Evolutionary conservation across 2,797 vertebrate species (phyloP), one percentile per base, ranked within the genome.

Genomic region (Leuciscus waleckii): DNA sequence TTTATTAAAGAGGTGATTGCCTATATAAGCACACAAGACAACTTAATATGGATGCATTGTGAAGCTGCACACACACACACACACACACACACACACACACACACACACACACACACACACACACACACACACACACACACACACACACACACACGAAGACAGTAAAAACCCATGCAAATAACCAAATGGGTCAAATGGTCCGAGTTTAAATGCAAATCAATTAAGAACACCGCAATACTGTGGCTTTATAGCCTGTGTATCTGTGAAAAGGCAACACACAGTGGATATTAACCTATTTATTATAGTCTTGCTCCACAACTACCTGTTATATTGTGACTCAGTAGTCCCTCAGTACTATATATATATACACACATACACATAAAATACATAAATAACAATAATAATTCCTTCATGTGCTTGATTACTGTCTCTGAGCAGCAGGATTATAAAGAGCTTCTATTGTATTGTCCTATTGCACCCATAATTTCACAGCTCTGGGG

Each of bases 401-500:
- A 49, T 39, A 76, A 75, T 67, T 75, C 61, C 61, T 8, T 9
- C 61, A 75, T 37, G 32, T 26, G 58, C 16, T 65, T 49, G 8
- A 67, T 63, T 65, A 74, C 29, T 5, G 41, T 37, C 43, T 63
- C 2, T 58, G 67, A 46, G 69, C 54, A 82, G 54, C 51, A 73
- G 17, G 19, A 39, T 70, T 82, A 29, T 35, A 61, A 37, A 63
- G 9, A 29, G 39, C 23, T 19, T 58, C 26, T 32, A 84, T 81
- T 75, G 43, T 46, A 51, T 56, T 37, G 49, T 61, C 19, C 43
- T 43, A 70, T 63, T 54, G 58, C 23, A 56, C 71, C 79, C 43
- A 58, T 77, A 71, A 86, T 88, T 78, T 82, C 82, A 81, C 63
- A 32, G 39, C 83, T 70, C 69, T 76, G 7, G 61, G 75, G 63